Percentiles rank a stretch among this genome's conserved stretches.
phyloP scores from a whole-genome alignment of 1,140 invertebrate species.

The Coelopa frigida region DNA sequence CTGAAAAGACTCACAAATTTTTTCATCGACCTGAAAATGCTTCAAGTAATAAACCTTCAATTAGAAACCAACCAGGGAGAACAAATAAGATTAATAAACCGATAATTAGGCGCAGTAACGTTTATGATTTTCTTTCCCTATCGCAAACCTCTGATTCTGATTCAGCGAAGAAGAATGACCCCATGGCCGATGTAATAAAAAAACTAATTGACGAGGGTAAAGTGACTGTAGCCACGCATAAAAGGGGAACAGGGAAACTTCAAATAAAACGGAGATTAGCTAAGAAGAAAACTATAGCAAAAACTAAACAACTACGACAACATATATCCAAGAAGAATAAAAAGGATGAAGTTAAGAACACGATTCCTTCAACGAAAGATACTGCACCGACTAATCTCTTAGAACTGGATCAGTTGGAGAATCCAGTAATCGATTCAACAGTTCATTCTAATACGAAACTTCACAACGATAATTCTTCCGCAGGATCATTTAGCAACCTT shows the following conservation, averaged over 20 bases:
- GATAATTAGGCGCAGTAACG: constrained; percentile 8
- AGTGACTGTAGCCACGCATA: constrained; percentile 20
- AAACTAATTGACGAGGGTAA: constrained; percentile 25
- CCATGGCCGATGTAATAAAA: constrained; percentile 33
- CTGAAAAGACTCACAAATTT: constrained; percentile 6
- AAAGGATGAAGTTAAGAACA: background rate
- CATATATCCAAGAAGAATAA: background rate
- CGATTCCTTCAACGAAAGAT: background rate
- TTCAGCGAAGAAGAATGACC: constrained; percentile 18
- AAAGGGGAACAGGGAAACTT: constrained; percentile 16
- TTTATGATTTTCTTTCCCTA: constrained; percentile 35
- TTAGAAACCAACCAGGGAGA: background rate
- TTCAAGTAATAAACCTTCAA: background rate
- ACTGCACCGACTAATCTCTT: too few relatives aligned
- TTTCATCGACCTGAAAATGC: constrained; percentile 1
- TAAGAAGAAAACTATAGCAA: background rate
- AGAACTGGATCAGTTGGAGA: too few relatives aligned
- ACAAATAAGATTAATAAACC: background rate
- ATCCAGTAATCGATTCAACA: too few relatives aligned
- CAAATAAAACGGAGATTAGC: constrained; percentile 8
- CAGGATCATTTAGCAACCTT: constrained; percentile 26
- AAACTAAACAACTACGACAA: background rate
- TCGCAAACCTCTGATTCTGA: constrained; percentile 21
- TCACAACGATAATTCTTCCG: too few relatives aligned
- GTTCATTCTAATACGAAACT: too few relatives aligned